Evolutionary conservation across 2,888 invertebrate species (phyloP).

Genomic region (Sabatieria punctata): DNA sequence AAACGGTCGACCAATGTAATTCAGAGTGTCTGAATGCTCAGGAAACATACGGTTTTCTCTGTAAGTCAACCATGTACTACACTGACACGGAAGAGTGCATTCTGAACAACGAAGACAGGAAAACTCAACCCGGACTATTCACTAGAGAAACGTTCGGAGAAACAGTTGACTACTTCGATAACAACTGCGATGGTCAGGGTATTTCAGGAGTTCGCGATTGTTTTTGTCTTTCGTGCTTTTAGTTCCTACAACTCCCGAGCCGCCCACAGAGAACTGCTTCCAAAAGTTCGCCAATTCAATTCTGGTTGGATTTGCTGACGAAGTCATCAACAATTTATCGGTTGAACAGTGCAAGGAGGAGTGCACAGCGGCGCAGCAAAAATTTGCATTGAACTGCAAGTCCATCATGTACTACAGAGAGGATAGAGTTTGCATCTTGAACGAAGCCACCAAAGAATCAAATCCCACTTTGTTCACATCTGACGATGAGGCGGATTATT

Average conservation of each 20-base stretch:
- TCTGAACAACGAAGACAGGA: not conserved
- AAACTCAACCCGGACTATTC: constrained; percentile 2
- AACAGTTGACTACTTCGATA: constrained; percentile 1
- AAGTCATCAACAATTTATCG: not conserved
- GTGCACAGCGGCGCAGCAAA: not conserved
- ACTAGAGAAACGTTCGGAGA: constrained; percentile 5
- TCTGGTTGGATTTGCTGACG: constrained; percentile 1
- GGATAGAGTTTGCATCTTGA: not conserved
- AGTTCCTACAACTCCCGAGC: not conserved
- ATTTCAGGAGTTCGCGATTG: too few relatives aligned
- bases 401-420: not conserved
- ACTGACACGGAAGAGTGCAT: constrained; percentile 6
- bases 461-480: not conserved
- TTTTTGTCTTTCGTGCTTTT: too few relatives aligned
- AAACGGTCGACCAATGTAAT: not conserved
- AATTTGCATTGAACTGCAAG: not conserved
- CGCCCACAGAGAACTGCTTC: not conserved
- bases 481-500: constrained; percentile 1
- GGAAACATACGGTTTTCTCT: not conserved
- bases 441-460: not conserved
- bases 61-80: constrained; percentile 6
- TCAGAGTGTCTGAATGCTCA: not conserved
- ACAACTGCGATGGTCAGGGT: not conserved
- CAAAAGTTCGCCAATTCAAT: not conserved
- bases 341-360: not conserved